Conservation (phyloP, 2,113 vertebrate species). For the Condylura cristata region DNA sequence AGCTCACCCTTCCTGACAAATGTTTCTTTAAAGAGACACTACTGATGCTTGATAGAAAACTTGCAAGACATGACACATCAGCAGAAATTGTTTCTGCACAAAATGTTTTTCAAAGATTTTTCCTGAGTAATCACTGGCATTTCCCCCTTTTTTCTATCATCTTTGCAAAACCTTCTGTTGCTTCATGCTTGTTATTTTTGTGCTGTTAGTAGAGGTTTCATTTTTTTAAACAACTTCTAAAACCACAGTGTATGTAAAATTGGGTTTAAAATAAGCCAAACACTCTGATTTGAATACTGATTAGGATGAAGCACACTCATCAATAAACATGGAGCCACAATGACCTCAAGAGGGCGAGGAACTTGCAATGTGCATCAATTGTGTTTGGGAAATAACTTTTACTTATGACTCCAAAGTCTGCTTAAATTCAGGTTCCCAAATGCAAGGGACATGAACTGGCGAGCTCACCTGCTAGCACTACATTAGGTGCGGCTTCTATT, state of each 20-base stretch:
- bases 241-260: constrained; percentile 63
- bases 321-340: constrained; percentile 65
- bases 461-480: constrained; percentile 2
- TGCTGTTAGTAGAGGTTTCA: constrained; percentile 67
- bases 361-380: constrained; percentile 30
- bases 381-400: constrained; percentile 67
- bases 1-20: constrained; percentile 74
- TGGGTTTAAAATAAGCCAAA: constrained; percentile 69
- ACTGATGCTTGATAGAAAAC: constrained; percentile 66
- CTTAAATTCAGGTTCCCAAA: constrained; percentile 37
- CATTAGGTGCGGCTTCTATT: constrained; percentile 3
- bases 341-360: constrained; percentile 64
- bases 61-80: constrained; percentile 68
- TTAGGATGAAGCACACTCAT: constrained; percentile 55
- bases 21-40: constrained; percentile 75
- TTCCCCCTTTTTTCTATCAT: constrained; percentile 16
- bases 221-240: constrained; percentile 64
- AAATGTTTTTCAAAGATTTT: constrained; percentile 70
- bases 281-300: constrained; percentile 77
- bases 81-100: constrained; percentile 74
- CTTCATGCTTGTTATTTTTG: constrained; percentile 47
- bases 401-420: constrained; percentile 50
- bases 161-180: constrained; percentile 68
- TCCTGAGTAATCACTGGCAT: constrained; percentile 74
- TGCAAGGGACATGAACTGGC: not conserved